Evolutionary conservation across 2,797 vertebrate species (phyloP).

Genomic region (Syngnathus rostellatus): DNA sequence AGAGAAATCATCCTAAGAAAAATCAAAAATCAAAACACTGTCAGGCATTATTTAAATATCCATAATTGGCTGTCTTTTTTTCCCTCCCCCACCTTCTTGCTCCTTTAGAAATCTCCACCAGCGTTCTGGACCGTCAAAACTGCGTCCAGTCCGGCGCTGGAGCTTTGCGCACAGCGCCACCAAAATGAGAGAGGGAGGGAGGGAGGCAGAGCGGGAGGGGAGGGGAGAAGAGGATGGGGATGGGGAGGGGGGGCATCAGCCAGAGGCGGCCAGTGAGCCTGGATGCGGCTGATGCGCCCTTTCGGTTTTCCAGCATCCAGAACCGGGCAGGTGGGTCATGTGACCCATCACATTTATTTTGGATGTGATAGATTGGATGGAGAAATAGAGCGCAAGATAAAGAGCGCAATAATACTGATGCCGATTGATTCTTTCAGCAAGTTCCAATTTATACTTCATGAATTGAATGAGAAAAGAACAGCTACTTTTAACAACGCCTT

Average conservation of each 20-base stretch:
- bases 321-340: not conserved
- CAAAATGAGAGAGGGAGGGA: constrained; percentile 47
- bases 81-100: constrained; percentile 11
- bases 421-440: not conserved
- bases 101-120: constrained; percentile 50
- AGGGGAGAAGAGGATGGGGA: constrained; percentile 33
- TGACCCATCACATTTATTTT: no score
- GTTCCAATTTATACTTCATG: not conserved
- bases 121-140: constrained; percentile 60
- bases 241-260: constrained; percentile 38
- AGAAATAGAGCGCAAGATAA: not conserved
- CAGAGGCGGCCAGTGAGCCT: constrained; percentile 56
- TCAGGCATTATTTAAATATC: constrained; percentile 62
- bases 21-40: constrained; percentile 16
- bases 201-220: constrained; percentile 33
- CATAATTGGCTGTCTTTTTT: constrained; percentile 54
- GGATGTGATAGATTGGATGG: no score
- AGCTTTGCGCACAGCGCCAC: constrained; percentile 78
- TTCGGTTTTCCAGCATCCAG: not conserved
- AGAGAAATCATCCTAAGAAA: constrained; percentile 1
- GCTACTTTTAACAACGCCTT: not conserved
- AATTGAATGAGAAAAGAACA: not conserved
- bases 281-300: constrained; percentile 11
- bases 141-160: constrained; percentile 72
- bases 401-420: not conserved